Evolutionary conservation across 2,797 vertebrate species (phyloP).

Genomic region (Mus minutoides): DNA sequence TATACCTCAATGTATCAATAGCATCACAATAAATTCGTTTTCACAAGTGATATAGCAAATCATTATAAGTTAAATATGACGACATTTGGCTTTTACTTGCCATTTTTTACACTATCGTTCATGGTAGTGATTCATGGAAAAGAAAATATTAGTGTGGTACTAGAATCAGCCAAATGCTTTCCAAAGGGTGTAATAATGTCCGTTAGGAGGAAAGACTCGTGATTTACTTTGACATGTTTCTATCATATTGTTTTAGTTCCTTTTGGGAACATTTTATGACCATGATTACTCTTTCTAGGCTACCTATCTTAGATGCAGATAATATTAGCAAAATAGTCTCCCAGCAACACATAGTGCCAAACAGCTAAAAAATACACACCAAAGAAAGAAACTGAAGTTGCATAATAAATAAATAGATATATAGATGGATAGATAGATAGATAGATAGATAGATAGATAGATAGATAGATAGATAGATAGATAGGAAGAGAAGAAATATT

Average conservation of each 20-base stretch:
- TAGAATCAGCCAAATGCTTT: not conserved
- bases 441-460: too few relatives aligned
- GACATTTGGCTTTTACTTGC: not conserved
- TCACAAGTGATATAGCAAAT: not conserved
- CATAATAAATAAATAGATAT: too few relatives aligned
- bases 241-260: not conserved
- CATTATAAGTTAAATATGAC: slow-evolving; percentile 5
- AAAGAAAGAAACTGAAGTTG: slow-evolving; percentile 10
- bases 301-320: slow-evolving; percentile 45
- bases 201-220: not conserved
- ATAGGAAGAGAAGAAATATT: slow-evolving; percentile 29
- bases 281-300: not conserved
- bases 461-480: too few relatives aligned
- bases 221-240: too few relatives aligned
- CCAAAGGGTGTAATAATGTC: not conserved
- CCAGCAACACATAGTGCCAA: not conserved
- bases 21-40: not conserved
- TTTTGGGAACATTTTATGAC: slow-evolving; percentile 43
- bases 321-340: slow-evolving; percentile 62
- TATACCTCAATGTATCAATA: not conserved
- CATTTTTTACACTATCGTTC: not conserved
- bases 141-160: not conserved
- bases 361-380: slow-evolving; percentile 74
- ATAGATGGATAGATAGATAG: too few relatives aligned
- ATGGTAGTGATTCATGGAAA: not conserved